Conservation (phyloP, 2,888 invertebrate species). For the Cataglyphis livida region DNA sequence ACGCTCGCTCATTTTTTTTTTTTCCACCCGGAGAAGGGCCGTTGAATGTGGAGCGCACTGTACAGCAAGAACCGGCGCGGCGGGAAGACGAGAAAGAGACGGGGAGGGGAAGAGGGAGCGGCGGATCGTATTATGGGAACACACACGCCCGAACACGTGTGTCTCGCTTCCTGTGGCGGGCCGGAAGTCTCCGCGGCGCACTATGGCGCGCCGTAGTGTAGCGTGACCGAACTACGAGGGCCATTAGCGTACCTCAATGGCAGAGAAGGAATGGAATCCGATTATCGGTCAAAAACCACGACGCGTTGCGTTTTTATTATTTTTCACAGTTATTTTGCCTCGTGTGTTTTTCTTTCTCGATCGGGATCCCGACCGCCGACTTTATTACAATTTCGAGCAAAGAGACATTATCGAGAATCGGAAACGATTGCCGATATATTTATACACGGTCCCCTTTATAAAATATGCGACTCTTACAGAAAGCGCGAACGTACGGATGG, state of each 20-base stretch:
- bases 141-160: constrained; percentile 83
- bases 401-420: no score
- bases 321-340: constrained; percentile 35
- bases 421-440: neutral
- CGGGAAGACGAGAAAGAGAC: constrained; percentile 27
- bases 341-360: neutral
- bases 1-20: constrained; percentile 53
- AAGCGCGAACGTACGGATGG: neutral
- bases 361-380: neutral
- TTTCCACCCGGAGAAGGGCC: constrained; percentile 51
- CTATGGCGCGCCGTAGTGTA: constrained; percentile 82
- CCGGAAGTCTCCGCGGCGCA: constrained; percentile 84
- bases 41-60: constrained; percentile 71
- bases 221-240: constrained; percentile 83
- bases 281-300: constrained; percentile 77
- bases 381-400: neutral
- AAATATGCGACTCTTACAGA: neutral
- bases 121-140: constrained; percentile 80
- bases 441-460: neutral
- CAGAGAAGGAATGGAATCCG: constrained; percentile 77
- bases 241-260: constrained; percentile 80
- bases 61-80: constrained; percentile 61
- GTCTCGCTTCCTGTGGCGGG: constrained; percentile 83
- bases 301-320: constrained; percentile 14
- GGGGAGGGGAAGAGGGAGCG: constrained; percentile 43